phyloP scores from a whole-genome alignment of 2,888 invertebrate genomes.

The Neoitamus cyanurus region DNA sequence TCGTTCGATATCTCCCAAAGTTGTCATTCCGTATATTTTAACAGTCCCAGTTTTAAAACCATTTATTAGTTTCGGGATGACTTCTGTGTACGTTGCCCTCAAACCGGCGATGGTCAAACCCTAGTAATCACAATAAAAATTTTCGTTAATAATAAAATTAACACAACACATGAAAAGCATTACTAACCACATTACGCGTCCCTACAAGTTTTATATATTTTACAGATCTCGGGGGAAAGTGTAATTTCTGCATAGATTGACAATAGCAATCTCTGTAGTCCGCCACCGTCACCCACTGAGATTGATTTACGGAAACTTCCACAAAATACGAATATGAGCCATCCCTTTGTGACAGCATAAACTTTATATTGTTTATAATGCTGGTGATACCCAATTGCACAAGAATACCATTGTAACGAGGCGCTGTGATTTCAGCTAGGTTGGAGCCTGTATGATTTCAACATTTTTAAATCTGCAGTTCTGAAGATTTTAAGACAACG shows the following conservation, averaged over 20 bases:
- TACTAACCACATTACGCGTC: slow-evolving; percentile 81
- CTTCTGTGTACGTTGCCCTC: slow-evolving; percentile 87
- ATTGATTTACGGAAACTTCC: slow-evolving; percentile 94
- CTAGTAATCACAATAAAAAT: slow-evolving; percentile 51
- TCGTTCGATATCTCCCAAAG: background rate
- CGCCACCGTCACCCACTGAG: slow-evolving; percentile 92
- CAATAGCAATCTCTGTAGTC: slow-evolving; percentile 94
- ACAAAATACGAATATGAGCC: slow-evolving; percentile 70
- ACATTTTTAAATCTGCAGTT: background rate
- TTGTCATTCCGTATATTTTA: slow-evolving; percentile 69
- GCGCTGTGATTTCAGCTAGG: slow-evolving; percentile 85
- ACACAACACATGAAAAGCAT: background rate
- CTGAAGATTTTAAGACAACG: background rate
- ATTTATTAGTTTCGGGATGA: slow-evolving; percentile 78
- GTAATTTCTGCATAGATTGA: slow-evolving; percentile 95
- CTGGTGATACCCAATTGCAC: slow-evolving; percentile 85
- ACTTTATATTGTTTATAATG: slow-evolving; percentile 92
- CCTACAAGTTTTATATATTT: slow-evolving; percentile 85
- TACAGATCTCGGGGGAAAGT: slow-evolving; percentile 89
- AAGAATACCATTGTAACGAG: slow-evolving; percentile 82
- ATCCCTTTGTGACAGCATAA: slow-evolving; percentile 95
- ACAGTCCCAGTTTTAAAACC: slow-evolving; percentile 84
- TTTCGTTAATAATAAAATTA: background rate
- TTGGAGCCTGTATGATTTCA: slow-evolving; percentile 74
- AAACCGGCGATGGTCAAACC: slow-evolving; percentile 94